phyloP scores from a whole-genome alignment of 2,888 invertebrate species.

The Sicus ferrugineus region DNA sequence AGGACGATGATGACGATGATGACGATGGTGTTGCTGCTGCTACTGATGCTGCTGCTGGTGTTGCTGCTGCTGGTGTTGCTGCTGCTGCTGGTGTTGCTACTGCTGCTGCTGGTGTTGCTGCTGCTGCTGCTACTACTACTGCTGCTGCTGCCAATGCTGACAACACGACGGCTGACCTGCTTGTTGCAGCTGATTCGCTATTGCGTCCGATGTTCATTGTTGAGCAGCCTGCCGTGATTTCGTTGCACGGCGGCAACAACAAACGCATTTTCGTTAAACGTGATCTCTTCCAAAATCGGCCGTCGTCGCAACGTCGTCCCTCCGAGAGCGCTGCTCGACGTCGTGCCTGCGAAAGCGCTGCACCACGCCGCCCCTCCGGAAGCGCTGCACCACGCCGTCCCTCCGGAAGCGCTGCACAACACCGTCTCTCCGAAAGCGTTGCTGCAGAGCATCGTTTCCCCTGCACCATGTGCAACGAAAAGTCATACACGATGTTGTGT shows the following conservation, averaged over 20 bases:
- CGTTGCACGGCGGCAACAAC: not conserved
- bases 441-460: not conserved
- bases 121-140: not conserved
- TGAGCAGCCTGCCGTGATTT: not conserved
- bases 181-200: not conserved
- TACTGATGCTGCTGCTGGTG: not conserved
- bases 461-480: constrained; percentile 26
- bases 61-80: not conserved
- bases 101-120: not conserved
- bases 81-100: not conserved
- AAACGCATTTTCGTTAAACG: constrained; percentile 22
- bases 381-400: no score
- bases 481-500: constrained; percentile 56
- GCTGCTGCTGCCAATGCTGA: not conserved
- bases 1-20: constrained; percentile 7
- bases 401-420: no score
- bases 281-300: constrained; percentile 20
- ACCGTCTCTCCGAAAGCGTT: not conserved
- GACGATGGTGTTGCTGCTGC: not conserved
- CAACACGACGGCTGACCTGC: no score
- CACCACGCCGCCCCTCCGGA: not conserved
- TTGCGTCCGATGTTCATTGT: constrained; percentile 13
- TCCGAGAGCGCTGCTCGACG: no score
- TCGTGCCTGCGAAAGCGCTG: no score
- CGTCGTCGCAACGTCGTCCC: not conserved